Conservation (phyloP, 2,113 vertebrate genomes). For the Oncorhynchus kisutch region DNA sequence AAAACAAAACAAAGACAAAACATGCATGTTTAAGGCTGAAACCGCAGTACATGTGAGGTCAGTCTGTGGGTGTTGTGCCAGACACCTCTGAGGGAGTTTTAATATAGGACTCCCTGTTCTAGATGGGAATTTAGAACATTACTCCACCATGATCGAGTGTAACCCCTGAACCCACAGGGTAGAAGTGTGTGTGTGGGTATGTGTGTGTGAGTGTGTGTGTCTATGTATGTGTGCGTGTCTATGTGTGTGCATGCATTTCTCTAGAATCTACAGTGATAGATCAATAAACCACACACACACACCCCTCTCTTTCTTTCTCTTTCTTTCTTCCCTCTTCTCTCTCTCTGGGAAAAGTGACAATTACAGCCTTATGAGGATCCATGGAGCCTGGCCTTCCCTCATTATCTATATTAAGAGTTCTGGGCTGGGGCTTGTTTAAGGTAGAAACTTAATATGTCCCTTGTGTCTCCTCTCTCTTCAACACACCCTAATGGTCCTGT, state of each 20-base stretch:
- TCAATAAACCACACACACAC: too few relatives aligned
- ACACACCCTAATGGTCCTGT: conserved; percentile 48
- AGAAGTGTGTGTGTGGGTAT: background rate
- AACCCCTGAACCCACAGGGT: conserved; percentile 8
- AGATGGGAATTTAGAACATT: conserved; percentile 25
- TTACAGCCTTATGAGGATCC: conserved; percentile 58
- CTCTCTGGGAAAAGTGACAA: conserved; percentile 48
- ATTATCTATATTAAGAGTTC: conserved; percentile 59
- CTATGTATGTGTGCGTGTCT: too few relatives aligned
- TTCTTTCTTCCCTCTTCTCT: too few relatives aligned
- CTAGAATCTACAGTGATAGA: background rate
- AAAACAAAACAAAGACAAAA: background rate
- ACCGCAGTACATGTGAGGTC: background rate
- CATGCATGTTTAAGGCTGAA: background rate
- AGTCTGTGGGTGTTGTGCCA: background rate
- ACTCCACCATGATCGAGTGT: conserved; percentile 46
- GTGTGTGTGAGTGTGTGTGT: too few relatives aligned
- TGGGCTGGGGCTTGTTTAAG: conserved; percentile 45
- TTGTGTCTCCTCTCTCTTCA: conserved; percentile 49
- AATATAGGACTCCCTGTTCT: conserved; percentile 26
- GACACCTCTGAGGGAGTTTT: background rate
- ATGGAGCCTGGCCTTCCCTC: conserved; percentile 55
- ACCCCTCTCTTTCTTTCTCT: too few relatives aligned
- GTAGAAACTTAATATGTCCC: conserved; percentile 61
- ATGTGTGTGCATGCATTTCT: background rate